Evolutionary conservation across 2,888 invertebrate species (phyloP).

Genomic region (Lithophane socia): DNA sequence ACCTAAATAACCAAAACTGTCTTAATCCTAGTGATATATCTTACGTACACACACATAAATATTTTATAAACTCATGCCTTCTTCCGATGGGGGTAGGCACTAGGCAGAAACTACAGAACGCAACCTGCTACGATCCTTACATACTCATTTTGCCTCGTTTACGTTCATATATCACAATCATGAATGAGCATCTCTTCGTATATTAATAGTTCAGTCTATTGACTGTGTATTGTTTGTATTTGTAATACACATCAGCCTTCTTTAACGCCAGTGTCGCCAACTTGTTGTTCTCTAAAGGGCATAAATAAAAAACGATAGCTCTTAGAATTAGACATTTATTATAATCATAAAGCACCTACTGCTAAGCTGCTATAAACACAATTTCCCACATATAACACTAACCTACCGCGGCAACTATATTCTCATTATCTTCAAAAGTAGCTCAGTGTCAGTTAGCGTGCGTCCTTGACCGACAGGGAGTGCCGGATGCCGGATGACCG

Average conservation of each 20-base stretch:
- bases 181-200: constrained; percentile 16
- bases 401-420: constrained; percentile 11
- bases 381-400: not conserved
- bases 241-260: not conserved
- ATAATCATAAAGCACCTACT: constrained; percentile 29
- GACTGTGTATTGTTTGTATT: constrained; percentile 14
- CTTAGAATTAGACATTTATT: constrained; percentile 22
- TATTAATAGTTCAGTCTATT: constrained; percentile 17
- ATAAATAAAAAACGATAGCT: not conserved
- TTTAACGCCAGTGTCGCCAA: not conserved
- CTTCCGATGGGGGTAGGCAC: too few relatives aligned
- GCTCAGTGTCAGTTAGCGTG: constrained; percentile 40
- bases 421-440: constrained; percentile 47
- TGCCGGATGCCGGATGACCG: constrained; percentile 19
- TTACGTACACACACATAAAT: not conserved
- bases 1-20: not conserved
- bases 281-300: not conserved
- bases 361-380: too few relatives aligned
- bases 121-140: too few relatives aligned
- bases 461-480: constrained; percentile 64
- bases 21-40: not conserved
- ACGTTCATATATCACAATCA: not conserved
- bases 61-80: too few relatives aligned
- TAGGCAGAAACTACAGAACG: too few relatives aligned
- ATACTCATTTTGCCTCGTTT: too few relatives aligned